Conservation (phyloP, 2,797 vertebrate genomes). For the Pelodytes ibericus region DNA sequence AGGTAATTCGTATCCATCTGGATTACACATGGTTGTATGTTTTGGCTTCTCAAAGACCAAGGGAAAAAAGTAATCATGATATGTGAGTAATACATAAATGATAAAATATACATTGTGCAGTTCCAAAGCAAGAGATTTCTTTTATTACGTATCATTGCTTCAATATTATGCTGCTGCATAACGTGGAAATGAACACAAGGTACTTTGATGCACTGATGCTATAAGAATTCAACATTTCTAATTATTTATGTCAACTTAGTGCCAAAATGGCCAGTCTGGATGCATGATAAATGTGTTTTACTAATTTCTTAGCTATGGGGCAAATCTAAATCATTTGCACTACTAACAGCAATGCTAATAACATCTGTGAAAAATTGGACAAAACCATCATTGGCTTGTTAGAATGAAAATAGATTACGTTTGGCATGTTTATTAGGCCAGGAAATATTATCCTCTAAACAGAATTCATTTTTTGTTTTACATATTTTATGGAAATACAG, state of each 20-base stretch:
- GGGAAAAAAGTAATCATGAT: too few relatives aligned
- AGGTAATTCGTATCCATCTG: too few relatives aligned
- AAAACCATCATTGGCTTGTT: slow-evolving; percentile 24
- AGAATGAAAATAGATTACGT: slow-evolving; percentile 16
- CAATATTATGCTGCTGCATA: slow-evolving; percentile 9
- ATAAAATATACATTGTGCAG: too few relatives aligned
- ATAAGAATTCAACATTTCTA: slow-evolving; percentile 29
- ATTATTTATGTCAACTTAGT: slow-evolving; percentile 38
- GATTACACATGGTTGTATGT: too few relatives aligned
- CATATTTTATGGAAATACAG: too few relatives aligned
- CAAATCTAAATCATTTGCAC: slow-evolving; percentile 38
- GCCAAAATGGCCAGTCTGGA: slow-evolving; percentile 38
- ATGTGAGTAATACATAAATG: too few relatives aligned
- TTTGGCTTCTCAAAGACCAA: too few relatives aligned
- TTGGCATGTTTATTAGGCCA: slow-evolving; percentile 15
- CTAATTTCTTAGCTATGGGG: slow-evolving; percentile 47
- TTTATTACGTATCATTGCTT: slow-evolving; percentile 28
- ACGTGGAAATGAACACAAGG: slow-evolving; percentile 16
- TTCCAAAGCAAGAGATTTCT: too few relatives aligned
- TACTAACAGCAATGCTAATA: slow-evolving; percentile 36
- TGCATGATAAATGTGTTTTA: slow-evolving; percentile 48
- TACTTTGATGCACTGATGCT: slow-evolving; percentile 30
- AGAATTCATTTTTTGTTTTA: neutral
- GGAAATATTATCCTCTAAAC: neutral
- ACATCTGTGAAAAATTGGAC: slow-evolving; percentile 49